Conservation (phyloP, 2,888 invertebrate species). For the Suillia variegata region DNA sequence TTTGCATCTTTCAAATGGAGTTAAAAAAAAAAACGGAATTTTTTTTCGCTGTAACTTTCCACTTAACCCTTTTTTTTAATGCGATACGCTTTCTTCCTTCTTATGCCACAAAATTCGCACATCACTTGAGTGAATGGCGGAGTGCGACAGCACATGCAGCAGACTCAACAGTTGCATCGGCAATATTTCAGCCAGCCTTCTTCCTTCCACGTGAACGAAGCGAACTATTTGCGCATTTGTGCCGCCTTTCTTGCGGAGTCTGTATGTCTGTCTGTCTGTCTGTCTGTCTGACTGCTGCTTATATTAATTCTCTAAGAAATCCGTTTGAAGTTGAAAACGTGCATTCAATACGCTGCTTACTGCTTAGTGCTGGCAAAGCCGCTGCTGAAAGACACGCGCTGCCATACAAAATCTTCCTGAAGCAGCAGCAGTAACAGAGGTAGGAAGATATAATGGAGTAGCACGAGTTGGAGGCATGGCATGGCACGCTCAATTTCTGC, state of each 20-base stretch:
- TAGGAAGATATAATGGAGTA: too few species aligned
- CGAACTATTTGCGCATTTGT: too few species aligned
- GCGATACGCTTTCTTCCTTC: constrained; percentile 3
- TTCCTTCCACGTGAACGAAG: too few species aligned
- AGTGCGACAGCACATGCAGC: neutral
- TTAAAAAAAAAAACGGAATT: too few species aligned
- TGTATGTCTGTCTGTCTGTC: neutral
- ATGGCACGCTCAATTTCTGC: too few species aligned
- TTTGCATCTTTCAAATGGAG: constrained; percentile 1
- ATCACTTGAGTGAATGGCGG: neutral
- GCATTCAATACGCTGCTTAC: too few species aligned
- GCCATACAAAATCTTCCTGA: too few species aligned
- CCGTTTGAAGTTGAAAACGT: constrained; percentile 42
- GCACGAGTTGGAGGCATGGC: too few species aligned
- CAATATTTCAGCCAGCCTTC: too few species aligned
- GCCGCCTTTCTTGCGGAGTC: too few species aligned
- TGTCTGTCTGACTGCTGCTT: neutral
- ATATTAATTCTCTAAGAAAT: constrained; percentile 51
- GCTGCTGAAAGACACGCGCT: neutral
- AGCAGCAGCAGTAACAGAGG: too few species aligned
- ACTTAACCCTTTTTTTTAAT: constrained; percentile 3
- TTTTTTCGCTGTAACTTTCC: constrained; percentile 3
- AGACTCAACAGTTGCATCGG: neutral
- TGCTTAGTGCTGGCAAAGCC: constrained; percentile 18
- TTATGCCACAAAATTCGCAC: neutral